Evolutionary conservation across 2,888 invertebrate genomes (phyloP).

Genomic region (Rhagonycha fulva): DNA sequence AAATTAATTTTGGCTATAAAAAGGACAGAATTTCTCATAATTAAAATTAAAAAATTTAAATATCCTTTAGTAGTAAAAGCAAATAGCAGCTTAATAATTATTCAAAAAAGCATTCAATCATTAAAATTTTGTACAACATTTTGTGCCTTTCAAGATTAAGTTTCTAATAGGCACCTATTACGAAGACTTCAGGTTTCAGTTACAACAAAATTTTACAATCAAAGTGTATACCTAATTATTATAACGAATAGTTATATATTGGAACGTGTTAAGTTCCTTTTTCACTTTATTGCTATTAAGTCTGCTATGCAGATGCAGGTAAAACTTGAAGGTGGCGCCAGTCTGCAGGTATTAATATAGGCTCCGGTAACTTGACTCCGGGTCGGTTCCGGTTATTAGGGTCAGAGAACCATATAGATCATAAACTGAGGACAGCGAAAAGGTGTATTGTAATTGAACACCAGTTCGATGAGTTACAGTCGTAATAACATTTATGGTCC

Average conservation of each 20-base stretch:
- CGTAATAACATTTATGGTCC: slow-evolving; percentile 37
- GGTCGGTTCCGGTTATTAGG: slow-evolving; percentile 50
- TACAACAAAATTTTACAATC: neutral
- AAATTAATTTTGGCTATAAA: neutral
- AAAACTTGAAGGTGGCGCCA: slow-evolving; percentile 27
- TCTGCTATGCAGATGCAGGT: slow-evolving; percentile 9
- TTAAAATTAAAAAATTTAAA: neutral
- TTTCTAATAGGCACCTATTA: neutral
- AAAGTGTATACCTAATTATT: neutral
- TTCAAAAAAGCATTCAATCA: neutral
- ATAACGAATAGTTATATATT: neutral
- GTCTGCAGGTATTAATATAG: slow-evolving; percentile 32
- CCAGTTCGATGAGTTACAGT: slow-evolving; percentile 44
- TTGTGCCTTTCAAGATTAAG: neutral
- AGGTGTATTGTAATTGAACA: slow-evolving; percentile 43
- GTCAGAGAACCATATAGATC: slow-evolving; percentile 44
- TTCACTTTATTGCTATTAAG: slow-evolving; percentile 10
- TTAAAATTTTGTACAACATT: neutral
- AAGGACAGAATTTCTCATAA: neutral
- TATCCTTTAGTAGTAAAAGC: neutral
- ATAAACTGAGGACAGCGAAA: slow-evolving; percentile 47
- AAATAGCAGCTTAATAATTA: neutral
- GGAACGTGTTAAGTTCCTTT: neutral
- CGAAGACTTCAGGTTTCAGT: neutral
- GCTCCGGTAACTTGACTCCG: slow-evolving; percentile 40